Evolutionary conservation across 64 coral and sea anemone species (phyloP), one percentile per base, ranked within the genome.

Genomic region (Montipora cactus): DNA sequence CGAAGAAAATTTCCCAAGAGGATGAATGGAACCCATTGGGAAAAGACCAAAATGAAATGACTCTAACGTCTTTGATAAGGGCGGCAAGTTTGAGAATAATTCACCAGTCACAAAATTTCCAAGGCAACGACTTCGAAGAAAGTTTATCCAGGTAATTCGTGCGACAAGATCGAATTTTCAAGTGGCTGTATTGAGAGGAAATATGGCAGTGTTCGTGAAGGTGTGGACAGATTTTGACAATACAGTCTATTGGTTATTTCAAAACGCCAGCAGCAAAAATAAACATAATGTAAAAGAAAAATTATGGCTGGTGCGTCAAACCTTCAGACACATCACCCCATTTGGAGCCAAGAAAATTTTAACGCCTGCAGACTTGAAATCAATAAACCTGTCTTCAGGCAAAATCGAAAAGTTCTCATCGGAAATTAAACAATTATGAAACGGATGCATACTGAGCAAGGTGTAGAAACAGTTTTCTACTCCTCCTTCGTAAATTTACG

Each of bases 201-300:
- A 49, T 22, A 86, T 49, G 15, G n/a, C 20, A 69, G 67, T 37
- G 47, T 66, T 77, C 62, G 37, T 37, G 15, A 44, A 67, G 11
- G 62, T 67, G 11, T 15, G 46, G 68, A 67, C 81, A 13, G 59
- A 15, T 67, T 11, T 59, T 47, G 21, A 13, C 6, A 67, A 72
- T 8, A 50, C 66, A 72, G 68, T 12, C 37, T 13, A 67, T 67
- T 84, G 81, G 37, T 84, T 48, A 84, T 84, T 84, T 84, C 7
- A 49, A 2, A 50, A 67, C 21, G 7, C 23, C 13, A 6, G 13
- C 8, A 18, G 53, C 11, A 57, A 57, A 57, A 57, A 57, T 37
- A 12, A 59, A 12, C 19, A 81, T 8, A 59, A 61, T 59, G 45
- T 67, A 21, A n/a, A 49, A 48, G 18, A 44, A 49, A 22, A 48